Percentiles rank a stretch among this genome's conserved stretches.
These are phyloP conservation scores for Rhopalosiphum nymphaeae DNA, from an alignment of 2,888 invertebrate species.

Conservation along the genomic window DNA sequence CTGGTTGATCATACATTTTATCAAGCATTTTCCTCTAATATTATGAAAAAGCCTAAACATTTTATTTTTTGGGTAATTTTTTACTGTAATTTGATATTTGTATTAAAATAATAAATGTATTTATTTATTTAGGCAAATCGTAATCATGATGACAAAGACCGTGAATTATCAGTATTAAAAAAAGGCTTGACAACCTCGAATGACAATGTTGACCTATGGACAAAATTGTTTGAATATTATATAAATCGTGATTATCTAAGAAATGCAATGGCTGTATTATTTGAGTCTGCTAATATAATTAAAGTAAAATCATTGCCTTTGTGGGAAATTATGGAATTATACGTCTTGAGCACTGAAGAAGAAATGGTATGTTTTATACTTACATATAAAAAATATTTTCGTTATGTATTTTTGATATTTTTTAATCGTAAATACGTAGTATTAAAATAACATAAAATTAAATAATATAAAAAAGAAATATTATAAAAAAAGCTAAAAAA, in stretches of 20 bases:
- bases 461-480: too few species aligned
- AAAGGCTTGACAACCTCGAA: neutral
- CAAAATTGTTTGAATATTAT: neutral
- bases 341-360: neutral
- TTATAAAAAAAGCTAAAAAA: too few species aligned
- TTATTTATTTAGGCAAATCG: neutral
- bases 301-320: neutral
- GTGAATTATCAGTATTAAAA: neutral
- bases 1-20: neutral
- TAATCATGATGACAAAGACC: too few species aligned
- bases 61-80: conserved; percentile 2
- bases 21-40: neutral
- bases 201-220: neutral
- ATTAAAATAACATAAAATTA: too few species aligned
- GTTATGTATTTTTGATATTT: too few species aligned
- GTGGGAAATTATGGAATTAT: neutral
- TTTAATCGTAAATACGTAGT: too few species aligned
- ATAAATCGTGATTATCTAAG: neutral
- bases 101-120: neutral
- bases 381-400: too few species aligned
- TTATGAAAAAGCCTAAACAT: neutral
- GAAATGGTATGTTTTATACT: neutral
- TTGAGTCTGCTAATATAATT: neutral
- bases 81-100: neutral
- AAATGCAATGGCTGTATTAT: neutral